A percentile compares a stretch with the other conserved stretches of the same genome.
phyloP scores from a whole-genome alignment of 2,888 invertebrate genomes.

The Sesamia inferens region DNA sequence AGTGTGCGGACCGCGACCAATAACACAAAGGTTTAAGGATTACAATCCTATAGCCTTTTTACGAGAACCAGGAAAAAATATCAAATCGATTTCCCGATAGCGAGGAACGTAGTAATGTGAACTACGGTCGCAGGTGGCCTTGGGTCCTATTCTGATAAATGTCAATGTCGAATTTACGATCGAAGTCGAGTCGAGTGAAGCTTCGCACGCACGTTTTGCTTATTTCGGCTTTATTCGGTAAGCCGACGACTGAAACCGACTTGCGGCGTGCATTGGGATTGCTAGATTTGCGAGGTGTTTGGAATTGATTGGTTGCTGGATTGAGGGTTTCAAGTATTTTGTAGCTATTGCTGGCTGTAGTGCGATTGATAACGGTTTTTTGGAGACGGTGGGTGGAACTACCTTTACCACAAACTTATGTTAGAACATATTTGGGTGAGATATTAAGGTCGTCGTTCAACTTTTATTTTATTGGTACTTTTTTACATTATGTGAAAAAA shows the following conservation, averaged over 20 bases:
- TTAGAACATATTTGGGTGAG: slow-evolving; percentile 9
- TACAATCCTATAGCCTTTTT: slow-evolving; percentile 54
- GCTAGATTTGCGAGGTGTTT: slow-evolving; percentile 60
- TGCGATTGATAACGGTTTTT: slow-evolving; percentile 37
- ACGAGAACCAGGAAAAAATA: slow-evolving; percentile 57
- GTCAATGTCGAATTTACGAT: slow-evolving; percentile 62
- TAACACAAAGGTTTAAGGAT: slow-evolving; percentile 44
- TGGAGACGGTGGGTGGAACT: neutral
- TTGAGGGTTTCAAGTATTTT: slow-evolving; percentile 54
- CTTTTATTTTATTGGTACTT: neutral
- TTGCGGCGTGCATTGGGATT: slow-evolving; percentile 59
- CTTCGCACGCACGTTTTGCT: slow-evolving; percentile 58
- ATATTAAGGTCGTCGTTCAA: slow-evolving; percentile 19
- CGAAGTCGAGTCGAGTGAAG: slow-evolving; percentile 54
- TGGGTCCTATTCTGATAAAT: slow-evolving; percentile 65
- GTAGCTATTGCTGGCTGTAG: slow-evolving; percentile 40
- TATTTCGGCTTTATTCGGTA: slow-evolving; percentile 60
- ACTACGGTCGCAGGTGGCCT: slow-evolving; percentile 62
- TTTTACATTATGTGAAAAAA: neutral
- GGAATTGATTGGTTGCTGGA: slow-evolving; percentile 57
- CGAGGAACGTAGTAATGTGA: slow-evolving; percentile 49
- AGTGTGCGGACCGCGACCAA: slow-evolving; percentile 9
- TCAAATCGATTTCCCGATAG: slow-evolving; percentile 57
- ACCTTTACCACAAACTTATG: slow-evolving; percentile 17
- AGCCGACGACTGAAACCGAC: slow-evolving; percentile 56